These are phyloP conservation scores for Tridacna crocea DNA, from an alignment of 2,888 invertebrate species.

Conservation along the genomic window DNA sequence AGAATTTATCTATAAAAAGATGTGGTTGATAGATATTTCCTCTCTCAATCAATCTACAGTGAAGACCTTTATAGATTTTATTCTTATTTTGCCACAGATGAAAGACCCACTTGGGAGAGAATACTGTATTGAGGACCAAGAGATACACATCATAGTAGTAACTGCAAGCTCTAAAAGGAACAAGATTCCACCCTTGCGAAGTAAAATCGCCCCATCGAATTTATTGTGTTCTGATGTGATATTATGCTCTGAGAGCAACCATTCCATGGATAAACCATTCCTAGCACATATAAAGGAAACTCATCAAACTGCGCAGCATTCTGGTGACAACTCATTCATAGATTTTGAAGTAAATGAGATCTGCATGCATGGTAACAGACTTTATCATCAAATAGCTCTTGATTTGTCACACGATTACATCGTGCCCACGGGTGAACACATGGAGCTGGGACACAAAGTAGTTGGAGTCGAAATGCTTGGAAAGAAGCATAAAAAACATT, in stretches of 20 bases:
- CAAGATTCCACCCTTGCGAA: slow-evolving; percentile 4
- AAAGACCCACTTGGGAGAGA: neutral
- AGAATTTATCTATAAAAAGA: slow-evolving; percentile 30
- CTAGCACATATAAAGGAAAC: neutral
- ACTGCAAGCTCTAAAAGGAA: neutral
- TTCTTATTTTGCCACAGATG: neutral
- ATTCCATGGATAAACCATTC: neutral
- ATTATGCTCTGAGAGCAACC: neutral
- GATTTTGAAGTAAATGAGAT: slow-evolving; percentile 3
- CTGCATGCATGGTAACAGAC: neutral
- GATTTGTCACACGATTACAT: neutral
- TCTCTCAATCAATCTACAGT: neutral
- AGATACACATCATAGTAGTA: neutral
- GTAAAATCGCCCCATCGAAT: neutral
- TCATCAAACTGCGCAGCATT: no score
- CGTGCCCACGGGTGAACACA: neutral
- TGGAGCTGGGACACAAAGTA: neutral
- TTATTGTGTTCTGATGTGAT: no score
- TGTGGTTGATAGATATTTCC: slow-evolving; percentile 38
- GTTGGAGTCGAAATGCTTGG: slow-evolving; percentile 11
- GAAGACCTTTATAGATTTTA: neutral
- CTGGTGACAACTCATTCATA: neutral
- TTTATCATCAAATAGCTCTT: slow-evolving; percentile 9
- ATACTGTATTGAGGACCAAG: neutral
- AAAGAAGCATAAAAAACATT: neutral